Conservation (phyloP, 2,888 invertebrate genomes). For the Tachystola acroxantha region DNA sequence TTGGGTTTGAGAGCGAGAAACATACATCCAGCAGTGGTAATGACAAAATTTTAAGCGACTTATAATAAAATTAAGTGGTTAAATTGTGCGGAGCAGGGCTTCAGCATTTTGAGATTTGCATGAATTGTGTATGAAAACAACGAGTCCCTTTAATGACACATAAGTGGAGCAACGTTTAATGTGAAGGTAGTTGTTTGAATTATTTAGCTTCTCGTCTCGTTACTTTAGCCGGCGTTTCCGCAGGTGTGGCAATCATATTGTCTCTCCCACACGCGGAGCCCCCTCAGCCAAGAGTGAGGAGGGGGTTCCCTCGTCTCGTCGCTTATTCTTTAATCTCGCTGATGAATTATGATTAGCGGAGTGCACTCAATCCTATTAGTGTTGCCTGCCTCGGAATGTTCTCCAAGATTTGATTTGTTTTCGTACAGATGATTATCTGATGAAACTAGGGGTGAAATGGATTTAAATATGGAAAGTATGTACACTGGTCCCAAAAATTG, state of each 20-base stretch:
- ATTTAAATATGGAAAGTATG: no score
- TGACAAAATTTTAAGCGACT: no score
- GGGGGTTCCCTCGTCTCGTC: constrained; percentile 42
- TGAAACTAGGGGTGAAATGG: not conserved
- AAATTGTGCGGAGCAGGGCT: no score
- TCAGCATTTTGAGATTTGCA: no score
- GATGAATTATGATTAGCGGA: constrained; percentile 77
- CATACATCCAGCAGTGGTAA: no score
- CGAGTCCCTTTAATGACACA: no score
- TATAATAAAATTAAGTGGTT: no score
- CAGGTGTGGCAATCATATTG: constrained; percentile 78
- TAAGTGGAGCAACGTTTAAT: constrained; percentile 47
- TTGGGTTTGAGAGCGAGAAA: no score
- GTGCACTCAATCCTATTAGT: constrained; percentile 74
- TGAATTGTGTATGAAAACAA: no score
- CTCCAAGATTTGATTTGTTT: constrained; percentile 47
- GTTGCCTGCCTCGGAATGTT: constrained; percentile 47
- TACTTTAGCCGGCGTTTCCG: constrained; percentile 70
- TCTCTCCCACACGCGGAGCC: constrained; percentile 46
- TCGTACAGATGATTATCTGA: not conserved
- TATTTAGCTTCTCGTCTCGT: constrained; percentile 73
- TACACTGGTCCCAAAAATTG: no score
- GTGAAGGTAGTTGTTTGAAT: constrained; percentile 59
- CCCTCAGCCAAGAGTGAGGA: constrained; percentile 16
- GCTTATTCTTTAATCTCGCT: constrained; percentile 76